Evolutionary conservation across 2,797 vertebrate species (phyloP).

Genomic region (Labeo calbasu): DNA sequence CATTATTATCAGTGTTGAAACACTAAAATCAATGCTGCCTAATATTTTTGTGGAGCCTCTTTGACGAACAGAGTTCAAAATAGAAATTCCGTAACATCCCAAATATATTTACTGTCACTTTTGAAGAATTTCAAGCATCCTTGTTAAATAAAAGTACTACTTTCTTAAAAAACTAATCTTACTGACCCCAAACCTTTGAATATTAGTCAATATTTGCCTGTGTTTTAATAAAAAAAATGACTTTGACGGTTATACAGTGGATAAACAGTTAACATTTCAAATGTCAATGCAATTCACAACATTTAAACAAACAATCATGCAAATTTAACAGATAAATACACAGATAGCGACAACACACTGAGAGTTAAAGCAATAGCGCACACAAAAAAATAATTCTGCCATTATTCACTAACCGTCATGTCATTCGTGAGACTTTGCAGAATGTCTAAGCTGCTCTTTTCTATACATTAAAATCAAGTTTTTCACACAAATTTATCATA

Average conservation of each 20-base stretch:
- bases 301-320: conserved; percentile 38
- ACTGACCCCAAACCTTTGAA: neutral
- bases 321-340: conserved; percentile 32
- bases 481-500: neutral
- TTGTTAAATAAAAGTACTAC: neutral
- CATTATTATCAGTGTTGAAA: too few relatives aligned
- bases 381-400: conserved; percentile 23
- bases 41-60: too few relatives aligned
- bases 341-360: conserved; percentile 21
- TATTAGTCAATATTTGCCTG: neutral
- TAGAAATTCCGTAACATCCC: neutral
- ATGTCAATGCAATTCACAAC: conserved; percentile 17
- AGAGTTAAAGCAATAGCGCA: conserved; percentile 8
- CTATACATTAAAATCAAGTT: neutral
- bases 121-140: neutral
- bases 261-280: conserved; percentile 10
- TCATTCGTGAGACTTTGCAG: neutral
- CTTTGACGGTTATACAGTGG: neutral
- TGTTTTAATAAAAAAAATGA: neutral
- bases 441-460: conserved; percentile 8
- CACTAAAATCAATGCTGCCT: too few relatives aligned
- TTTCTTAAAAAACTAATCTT: neutral
- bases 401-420: neutral
- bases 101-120: neutral
- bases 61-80: too few relatives aligned